phyloP scores from a whole-genome alignment of 2,113 vertebrate species.

The Scatophagus argus region DNA sequence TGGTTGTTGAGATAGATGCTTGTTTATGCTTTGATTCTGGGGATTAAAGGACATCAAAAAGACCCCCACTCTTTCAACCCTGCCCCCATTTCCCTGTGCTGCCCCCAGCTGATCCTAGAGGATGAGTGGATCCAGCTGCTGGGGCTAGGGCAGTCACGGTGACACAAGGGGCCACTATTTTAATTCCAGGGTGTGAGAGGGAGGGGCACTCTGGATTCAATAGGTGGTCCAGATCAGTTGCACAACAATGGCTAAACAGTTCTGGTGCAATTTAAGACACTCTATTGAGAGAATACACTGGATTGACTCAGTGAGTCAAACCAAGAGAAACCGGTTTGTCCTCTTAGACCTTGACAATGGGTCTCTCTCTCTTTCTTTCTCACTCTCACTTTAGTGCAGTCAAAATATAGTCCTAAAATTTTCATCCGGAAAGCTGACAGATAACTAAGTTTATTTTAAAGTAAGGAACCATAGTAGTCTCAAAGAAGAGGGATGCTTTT shows the following conservation, averaged over 20 bases:
- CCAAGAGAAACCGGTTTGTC: constrained; percentile 77
- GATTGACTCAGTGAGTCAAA: constrained; percentile 46
- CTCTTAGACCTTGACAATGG: constrained; percentile 42
- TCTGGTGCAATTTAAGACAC: constrained; percentile 70
- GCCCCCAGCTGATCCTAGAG: constrained; percentile 60
- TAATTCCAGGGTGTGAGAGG: constrained; percentile 54
- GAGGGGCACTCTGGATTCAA: constrained; percentile 55
- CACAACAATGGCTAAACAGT: constrained; percentile 68
- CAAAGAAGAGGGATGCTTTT: neutral
- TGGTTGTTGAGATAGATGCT: constrained; percentile 35
- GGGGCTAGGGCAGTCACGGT: constrained; percentile 35
- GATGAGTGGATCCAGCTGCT: constrained; percentile 79
- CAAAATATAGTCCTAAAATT: neutral
- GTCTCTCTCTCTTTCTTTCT: constrained; percentile 8
- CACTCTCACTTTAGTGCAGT: neutral
- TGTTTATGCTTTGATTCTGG: constrained; percentile 73
- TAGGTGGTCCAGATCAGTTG: constrained; percentile 49
- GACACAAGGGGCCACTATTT: constrained; percentile 49
- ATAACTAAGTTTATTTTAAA: constrained; percentile 14
- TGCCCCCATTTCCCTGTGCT: constrained; percentile 21
- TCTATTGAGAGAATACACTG: constrained; percentile 46
- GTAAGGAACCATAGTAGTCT: neutral
- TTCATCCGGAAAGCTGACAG: neutral
- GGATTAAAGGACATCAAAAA: constrained; percentile 81
- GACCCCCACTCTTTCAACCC: constrained; percentile 52